phyloP scores from a whole-genome alignment of 35 echinoderm and acorn worm genomes.

The Ophioderma brevispina region DNA sequence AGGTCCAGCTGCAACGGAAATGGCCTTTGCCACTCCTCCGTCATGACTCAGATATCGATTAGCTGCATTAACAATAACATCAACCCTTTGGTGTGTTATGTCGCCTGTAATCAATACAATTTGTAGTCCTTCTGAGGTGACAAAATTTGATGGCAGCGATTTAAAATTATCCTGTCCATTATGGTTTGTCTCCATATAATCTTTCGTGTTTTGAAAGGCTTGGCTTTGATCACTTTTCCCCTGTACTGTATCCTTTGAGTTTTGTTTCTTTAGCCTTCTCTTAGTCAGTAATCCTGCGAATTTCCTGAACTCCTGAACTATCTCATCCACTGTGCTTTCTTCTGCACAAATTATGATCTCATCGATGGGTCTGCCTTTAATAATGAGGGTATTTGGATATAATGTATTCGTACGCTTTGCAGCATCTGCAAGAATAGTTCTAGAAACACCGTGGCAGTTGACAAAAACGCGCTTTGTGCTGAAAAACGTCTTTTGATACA shows the following conservation, averaged over 20 bases:
- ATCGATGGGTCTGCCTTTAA: background rate
- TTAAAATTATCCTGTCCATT: too few relatives aligned
- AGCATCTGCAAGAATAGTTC: background rate
- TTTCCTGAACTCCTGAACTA: background rate
- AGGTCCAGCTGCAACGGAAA: background rate
- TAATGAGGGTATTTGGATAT: background rate
- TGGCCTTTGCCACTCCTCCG: background rate
- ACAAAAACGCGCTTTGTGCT: background rate
- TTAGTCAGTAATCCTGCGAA: background rate
- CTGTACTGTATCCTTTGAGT: background rate
- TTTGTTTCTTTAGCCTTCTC: background rate
- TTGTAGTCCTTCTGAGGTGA: background rate
- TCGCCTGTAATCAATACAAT: background rate
- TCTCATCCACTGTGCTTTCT: background rate
- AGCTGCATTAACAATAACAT: background rate
- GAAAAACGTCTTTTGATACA: background rate
- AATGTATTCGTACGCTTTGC: background rate
- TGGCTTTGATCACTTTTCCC: background rate
- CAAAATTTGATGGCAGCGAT: background rate
- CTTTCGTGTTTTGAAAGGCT: background rate
- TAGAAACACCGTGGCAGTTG: background rate
- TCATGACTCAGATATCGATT: background rate
- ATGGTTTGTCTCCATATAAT: background rate
- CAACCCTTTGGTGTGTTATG: background rate
- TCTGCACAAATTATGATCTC: background rate